A percentile compares a stretch with the other conserved stretches of the same genome.
Conservation (phyloP, 1,140 invertebrate species). For the Oncopeltus fasciatus region DNA sequence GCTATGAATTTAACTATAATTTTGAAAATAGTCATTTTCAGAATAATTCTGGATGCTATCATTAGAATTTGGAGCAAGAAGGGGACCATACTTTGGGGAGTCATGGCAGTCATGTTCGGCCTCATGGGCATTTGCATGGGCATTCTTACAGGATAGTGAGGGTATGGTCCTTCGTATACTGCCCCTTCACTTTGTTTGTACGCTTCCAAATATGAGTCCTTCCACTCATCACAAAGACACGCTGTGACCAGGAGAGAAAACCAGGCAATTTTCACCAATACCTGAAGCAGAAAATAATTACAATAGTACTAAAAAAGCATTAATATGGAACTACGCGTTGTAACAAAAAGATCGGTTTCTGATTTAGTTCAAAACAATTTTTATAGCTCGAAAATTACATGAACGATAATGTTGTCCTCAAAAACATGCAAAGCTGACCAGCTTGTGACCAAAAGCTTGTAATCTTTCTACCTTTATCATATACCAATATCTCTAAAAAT, state of each 20-base stretch:
- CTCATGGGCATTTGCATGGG: neutral
- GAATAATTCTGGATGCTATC: slow-evolving; percentile 38
- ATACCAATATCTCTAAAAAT: too few relatives aligned
- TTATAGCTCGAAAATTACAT: too few relatives aligned
- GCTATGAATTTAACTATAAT: slow-evolving; percentile 63
- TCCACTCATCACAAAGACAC: neutral
- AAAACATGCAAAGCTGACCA: too few relatives aligned
- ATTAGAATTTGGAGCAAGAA: neutral
- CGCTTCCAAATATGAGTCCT: slow-evolving; percentile 8
- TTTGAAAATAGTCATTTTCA: slow-evolving; percentile 59
- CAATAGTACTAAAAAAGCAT: too few relatives aligned
- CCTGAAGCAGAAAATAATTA: too few relatives aligned
- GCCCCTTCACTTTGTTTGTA: neutral
- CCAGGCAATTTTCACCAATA: neutral
- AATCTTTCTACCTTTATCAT: too few relatives aligned
- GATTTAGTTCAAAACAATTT: too few relatives aligned
- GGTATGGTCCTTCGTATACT: neutral
- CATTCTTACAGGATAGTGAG: neutral
- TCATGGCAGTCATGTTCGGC: neutral
- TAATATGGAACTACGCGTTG: too few relatives aligned
- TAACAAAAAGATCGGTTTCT: too few relatives aligned
- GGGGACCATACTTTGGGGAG: neutral
- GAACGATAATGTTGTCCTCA: too few relatives aligned
- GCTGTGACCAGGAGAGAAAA: neutral
- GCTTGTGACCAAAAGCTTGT: too few relatives aligned